These are phyloP conservation scores for Gadus macrocephalus DNA, from an alignment of 2,113 vertebrate genomes.

Conservation along the genomic window DNA sequence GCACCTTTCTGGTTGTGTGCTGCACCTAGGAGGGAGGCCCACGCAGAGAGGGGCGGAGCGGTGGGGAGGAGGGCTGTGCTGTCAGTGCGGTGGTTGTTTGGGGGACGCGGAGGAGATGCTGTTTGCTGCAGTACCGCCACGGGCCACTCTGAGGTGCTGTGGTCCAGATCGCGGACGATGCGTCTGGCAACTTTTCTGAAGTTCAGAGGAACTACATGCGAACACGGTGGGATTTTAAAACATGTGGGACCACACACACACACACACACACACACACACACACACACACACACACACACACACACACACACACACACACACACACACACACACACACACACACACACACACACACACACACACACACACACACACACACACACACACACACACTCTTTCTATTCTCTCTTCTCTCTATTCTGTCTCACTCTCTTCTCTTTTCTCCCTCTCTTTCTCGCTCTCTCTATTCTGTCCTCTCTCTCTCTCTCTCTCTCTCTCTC, in stretches of 20 bases:
- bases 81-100: no score
- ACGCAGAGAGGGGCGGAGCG: slow-evolving; percentile 54
- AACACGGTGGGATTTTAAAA: background rate
- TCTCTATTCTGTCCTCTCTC: no score
- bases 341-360: slow-evolving; percentile 4
- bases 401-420: no score
- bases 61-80: background rate
- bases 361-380: background rate
- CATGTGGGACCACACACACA: slow-evolving; percentile 4
- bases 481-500: background rate
- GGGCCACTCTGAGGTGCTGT: slow-evolving; percentile 87
- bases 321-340: slow-evolving; percentile 8
- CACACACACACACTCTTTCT: no score
- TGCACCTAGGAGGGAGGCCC: slow-evolving; percentile 71
- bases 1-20: slow-evolving; percentile 72
- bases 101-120: slow-evolving; percentile 20
- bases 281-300: background rate
- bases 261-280: slow-evolving; percentile 5
- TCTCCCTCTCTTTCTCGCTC: no score
- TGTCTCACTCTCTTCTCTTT: no score
- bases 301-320: slow-evolving; percentile 6
- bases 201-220: slow-evolving; percentile 1
- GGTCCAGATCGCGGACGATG: slow-evolving; percentile 72
- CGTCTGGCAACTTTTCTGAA: background rate
- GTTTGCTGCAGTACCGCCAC: background rate